Percentiles rank a stretch among this genome's conserved stretches.
Evolutionary conservation across 2,888 invertebrate species (phyloP).

Genomic region (Abrostola triplasia): DNA sequence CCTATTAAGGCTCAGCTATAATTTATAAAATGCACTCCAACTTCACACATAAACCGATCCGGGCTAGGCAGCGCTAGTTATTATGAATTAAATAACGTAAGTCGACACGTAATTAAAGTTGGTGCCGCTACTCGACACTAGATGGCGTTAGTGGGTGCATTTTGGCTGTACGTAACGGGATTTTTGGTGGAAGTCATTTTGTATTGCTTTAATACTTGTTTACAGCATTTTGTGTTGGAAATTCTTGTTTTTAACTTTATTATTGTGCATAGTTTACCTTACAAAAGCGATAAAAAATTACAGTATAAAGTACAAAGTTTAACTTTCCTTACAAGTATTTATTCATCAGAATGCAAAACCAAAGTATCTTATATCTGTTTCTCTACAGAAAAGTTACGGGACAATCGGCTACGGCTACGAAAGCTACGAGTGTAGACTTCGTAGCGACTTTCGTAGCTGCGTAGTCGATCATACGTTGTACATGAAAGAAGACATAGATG

Average conservation of each 20-base stretch:
- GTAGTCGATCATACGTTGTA: neutral
- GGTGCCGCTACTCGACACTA: slow-evolving; percentile 74
- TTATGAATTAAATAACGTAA: slow-evolving; percentile 55
- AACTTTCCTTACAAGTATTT: no score
- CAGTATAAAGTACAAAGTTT: no score
- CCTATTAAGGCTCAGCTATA: slow-evolving; percentile 4
- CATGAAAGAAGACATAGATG: neutral
- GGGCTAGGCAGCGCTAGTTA: slow-evolving; percentile 37
- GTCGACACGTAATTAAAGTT: slow-evolving; percentile 54
- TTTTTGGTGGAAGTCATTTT: slow-evolving; percentile 2
- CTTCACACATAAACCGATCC: slow-evolving; percentile 47
- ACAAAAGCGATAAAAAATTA: no score
- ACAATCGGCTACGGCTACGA: slow-evolving; percentile 5
- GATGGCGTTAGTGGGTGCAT: slow-evolving; percentile 73
- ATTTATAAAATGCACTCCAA: slow-evolving; percentile 36
- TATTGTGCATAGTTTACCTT: neutral
- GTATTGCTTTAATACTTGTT: neutral
- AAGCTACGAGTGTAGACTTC: slow-evolving; percentile 32
- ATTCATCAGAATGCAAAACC: no score
- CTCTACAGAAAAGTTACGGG: neutral
- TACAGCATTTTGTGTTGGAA: no score
- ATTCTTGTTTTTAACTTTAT: neutral
- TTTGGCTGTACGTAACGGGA: slow-evolving; percentile 18
- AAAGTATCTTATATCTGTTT: no score
- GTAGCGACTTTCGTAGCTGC: slow-evolving; percentile 12